Evolutionary conservation across 1,140 invertebrate species (phyloP).

Genomic region (Saccostrea glomerata): DNA sequence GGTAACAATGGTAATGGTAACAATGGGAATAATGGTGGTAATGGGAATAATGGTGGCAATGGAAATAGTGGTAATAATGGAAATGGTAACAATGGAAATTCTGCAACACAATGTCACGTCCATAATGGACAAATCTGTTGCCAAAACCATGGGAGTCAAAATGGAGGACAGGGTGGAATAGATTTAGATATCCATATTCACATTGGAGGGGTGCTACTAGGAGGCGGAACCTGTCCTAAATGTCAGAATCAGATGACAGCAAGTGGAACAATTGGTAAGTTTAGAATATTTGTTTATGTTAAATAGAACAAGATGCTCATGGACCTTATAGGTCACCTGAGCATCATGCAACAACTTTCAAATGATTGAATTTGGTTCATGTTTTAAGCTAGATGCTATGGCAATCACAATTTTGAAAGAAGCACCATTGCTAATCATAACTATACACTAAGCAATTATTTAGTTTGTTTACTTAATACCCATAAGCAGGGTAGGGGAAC

Average conservation of each 20-base stretch:
- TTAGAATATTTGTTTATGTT: too few relatives aligned
- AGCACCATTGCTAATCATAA: too few relatives aligned
- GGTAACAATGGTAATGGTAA: conserved; percentile 11
- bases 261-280: not conserved
- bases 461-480: too few relatives aligned
- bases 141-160: not conserved
- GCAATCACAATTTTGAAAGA: too few relatives aligned
- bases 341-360: too few relatives aligned
- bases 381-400: too few relatives aligned
- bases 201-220: not conserved
- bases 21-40: not conserved
- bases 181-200: conserved; percentile 23
- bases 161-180: conserved; percentile 10
- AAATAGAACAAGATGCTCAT: too few relatives aligned
- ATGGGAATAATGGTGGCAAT: not conserved
- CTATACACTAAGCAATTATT: too few relatives aligned
- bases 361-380: too few relatives aligned
- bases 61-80: not conserved
- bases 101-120: not conserved
- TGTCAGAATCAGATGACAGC: not conserved
- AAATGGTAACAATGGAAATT: conserved; percentile 12
- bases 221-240: not conserved
- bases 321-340: too few relatives aligned
- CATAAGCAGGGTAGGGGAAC: too few relatives aligned
- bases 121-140: conserved; percentile 22